Base-by-base conservation (phyloP, 2,797 vertebrate genomes). In the Pseudochaenichthys georgianus region DNA sequence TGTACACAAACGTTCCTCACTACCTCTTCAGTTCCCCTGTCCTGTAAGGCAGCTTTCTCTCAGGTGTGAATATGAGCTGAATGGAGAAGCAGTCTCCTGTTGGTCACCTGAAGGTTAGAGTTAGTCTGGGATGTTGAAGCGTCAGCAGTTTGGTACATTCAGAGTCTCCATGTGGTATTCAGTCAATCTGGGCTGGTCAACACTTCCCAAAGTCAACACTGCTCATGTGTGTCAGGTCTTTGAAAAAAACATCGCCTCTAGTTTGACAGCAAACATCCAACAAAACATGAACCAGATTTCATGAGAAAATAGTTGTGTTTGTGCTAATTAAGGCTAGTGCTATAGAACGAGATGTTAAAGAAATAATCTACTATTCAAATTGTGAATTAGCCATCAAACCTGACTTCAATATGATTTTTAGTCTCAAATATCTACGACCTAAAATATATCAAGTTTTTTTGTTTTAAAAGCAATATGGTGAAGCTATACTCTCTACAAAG, bases 91-190 rank as follows among this genome's bases (percentile, higher is more conserved):
- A 38, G 72, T 19, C 42, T 64, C 61, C 70, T 81, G 71, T 47
- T 86, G 85, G 81, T 70, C 80, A 77, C 70, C 50, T 90, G 87
- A 88, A 89, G 90, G 90, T 90, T 86, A 80, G 68, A 75, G 76
- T 34, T 59, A 10, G 75, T 54, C 75, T 38, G 76, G 23, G 70
- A 55, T 67, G 59, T 41, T 78, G 80, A 66, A 9, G 79, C 70
- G 85, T 90, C 85, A 90, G 90, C 85, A 85, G 58, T 83, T 83
- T 70, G 81, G 73, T 79, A 78, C 85, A 81, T 86, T 90, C 85
- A 54, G 12, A 57, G 70, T 77, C 74, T 81, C 73, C 61, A 9
- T 53, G 76, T 87, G 87, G 77, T 69, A 69, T 89, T 85, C 70
- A 16, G n/a, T 77, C 64, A 58, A 84, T 75, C 65, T 52, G 58